Evolutionary conservation across 2,797 vertebrate species (phyloP).

Genomic region (Gallinago nigripennis): DNA sequence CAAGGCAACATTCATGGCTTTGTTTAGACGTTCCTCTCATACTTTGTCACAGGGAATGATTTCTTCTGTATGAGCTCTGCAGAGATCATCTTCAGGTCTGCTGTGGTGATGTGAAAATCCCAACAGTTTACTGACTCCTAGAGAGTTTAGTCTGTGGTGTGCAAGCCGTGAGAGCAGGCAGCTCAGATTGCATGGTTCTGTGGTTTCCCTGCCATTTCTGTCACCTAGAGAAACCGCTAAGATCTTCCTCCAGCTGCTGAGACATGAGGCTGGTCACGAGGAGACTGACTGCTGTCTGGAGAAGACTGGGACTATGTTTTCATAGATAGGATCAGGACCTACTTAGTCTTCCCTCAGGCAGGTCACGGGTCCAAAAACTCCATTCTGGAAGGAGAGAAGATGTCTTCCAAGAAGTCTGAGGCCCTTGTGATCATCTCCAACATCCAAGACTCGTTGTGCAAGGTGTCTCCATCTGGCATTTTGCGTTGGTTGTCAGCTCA

Average conservation of each 20-base stretch:
- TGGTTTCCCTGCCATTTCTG: neutral
- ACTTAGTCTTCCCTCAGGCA: neutral
- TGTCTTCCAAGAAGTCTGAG: neutral
- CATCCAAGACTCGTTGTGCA: neutral
- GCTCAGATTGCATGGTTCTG: neutral
- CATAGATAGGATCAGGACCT: neutral
- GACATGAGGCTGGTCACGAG: neutral
- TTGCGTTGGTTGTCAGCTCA: neutral
- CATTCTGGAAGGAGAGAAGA: neutral
- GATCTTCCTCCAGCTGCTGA: neutral
- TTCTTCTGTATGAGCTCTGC: neutral
- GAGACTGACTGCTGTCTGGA: fast-evolving
- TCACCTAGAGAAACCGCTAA: neutral
- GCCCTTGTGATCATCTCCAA: neutral
- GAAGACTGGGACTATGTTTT: neutral
- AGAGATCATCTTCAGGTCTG: neutral
- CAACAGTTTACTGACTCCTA: neutral
- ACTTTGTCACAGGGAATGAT: neutral
- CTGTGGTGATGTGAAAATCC: neutral
- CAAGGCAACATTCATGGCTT: neutral
- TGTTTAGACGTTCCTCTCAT: neutral
- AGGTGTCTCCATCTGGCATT: neutral
- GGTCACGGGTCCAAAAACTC: neutral
- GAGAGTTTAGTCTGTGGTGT: fast-evolving
- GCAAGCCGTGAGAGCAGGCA: neutral